These are phyloP conservation scores for Aphelocoma coerulescens DNA, from an alignment of 2,113 vertebrate genomes.

Conservation along the genomic window DNA sequence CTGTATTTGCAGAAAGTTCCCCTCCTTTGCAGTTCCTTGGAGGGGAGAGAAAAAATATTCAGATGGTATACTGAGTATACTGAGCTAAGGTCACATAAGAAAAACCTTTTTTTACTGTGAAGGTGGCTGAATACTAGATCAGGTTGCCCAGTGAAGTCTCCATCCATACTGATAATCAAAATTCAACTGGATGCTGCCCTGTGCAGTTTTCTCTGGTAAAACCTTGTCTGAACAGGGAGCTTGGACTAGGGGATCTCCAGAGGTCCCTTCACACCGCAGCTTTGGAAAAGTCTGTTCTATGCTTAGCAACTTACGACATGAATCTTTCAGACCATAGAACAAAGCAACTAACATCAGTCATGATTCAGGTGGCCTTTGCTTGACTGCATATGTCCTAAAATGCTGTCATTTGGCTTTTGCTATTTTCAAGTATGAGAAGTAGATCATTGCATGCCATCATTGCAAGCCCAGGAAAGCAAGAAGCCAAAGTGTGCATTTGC, in stretches of 20 bases:
- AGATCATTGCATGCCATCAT: background rate
- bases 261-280: background rate
- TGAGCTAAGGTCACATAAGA: background rate
- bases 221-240: background rate
- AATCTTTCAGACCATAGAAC: background rate
- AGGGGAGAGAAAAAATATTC: background rate
- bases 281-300: background rate
- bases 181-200: background rate
- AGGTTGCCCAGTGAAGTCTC: background rate
- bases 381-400: background rate
- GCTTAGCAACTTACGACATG: background rate
- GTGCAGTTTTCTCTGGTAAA: background rate
- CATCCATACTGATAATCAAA: background rate
- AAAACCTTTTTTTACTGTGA: background rate
- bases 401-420: background rate
- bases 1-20: background rate
- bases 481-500: background rate
- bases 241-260: background rate
- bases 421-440: background rate
- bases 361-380: background rate
- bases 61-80: background rate
- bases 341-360: background rate
- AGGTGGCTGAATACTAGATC: background rate
- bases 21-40: background rate
- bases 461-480: background rate